A percentile compares a stretch with the other conserved stretches of the same genome.
These are phyloP conservation scores for Tympanuchus pallidicinctus DNA, from an alignment of 2,113 vertebrate species.

Conservation along the genomic window DNA sequence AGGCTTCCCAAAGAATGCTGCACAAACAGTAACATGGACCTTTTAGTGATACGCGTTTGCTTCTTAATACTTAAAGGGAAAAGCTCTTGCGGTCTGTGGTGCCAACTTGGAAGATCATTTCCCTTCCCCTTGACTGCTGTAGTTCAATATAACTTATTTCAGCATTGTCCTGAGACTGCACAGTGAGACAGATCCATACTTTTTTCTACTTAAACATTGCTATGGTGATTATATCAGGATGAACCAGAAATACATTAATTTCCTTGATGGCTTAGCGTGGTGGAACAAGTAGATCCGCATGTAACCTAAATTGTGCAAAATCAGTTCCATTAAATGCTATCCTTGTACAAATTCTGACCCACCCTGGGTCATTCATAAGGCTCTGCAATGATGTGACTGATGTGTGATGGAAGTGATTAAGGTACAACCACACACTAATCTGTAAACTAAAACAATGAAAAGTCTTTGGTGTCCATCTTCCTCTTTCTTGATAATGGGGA, in stretches of 20 bases:
- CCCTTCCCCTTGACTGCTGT: background rate
- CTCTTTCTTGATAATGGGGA: conserved; percentile 38
- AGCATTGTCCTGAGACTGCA: background rate
- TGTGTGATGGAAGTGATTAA: conserved; percentile 47
- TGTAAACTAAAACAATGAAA: conserved; percentile 19
- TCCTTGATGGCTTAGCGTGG: background rate
- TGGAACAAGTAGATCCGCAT: background rate
- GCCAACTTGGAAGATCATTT: conserved; percentile 29
- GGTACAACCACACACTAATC: conserved; percentile 35
- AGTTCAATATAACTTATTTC: conserved; percentile 19
- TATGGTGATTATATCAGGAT: conserved; percentile 27
- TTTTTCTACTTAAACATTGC: conserved; percentile 6
- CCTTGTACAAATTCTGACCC: conserved; percentile 28
- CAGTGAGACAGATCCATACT: background rate
- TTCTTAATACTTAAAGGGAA: conserved; percentile 23
- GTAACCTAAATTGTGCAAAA: conserved; percentile 17
- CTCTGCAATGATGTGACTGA: conserved; percentile 44
- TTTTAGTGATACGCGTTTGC: background rate
- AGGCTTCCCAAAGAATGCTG: background rate
- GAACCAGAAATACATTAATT: background rate
- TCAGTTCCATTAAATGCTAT: conserved; percentile 33
- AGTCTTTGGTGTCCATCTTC: conserved; percentile 34
- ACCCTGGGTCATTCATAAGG: background rate
- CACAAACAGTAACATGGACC: background rate
- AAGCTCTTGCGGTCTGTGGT: background rate